These are phyloP conservation scores for Ammospiza maritima DNA, from an alignment of 2,797 vertebrate species.

Conservation along the genomic window DNA sequence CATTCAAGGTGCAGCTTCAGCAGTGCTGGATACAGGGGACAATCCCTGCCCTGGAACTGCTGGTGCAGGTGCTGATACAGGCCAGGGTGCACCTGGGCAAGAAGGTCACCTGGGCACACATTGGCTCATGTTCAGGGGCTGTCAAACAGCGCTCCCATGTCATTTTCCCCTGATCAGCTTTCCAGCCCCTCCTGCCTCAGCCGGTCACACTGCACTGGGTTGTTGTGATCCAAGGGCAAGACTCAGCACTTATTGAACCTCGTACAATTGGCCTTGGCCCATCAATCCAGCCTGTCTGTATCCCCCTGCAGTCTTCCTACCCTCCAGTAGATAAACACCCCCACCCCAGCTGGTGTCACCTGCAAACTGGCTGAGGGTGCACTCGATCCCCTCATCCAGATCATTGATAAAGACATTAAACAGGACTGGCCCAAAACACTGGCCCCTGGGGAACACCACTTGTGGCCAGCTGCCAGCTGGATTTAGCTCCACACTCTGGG, in stretches of 20 bases:
- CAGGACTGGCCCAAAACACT: neutral
- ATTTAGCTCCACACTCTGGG: neutral
- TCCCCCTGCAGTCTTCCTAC: neutral
- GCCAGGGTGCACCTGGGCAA: neutral
- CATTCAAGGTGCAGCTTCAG: accelerated
- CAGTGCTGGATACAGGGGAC: accelerated
- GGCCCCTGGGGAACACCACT: neutral
- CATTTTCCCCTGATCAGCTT: neutral
- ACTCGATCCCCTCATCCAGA: neutral
- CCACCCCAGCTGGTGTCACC: neutral
- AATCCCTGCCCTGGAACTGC: neutral
- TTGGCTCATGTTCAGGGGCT: neutral
- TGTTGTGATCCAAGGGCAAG: neutral
- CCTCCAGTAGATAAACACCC: neutral
- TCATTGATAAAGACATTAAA: neutral
- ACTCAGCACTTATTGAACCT: accelerated
- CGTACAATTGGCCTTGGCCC: neutral
- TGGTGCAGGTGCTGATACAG: neutral
- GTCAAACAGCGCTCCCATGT: neutral
- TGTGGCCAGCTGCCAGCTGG: neutral
- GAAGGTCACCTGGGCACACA: neutral
- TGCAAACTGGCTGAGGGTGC: neutral
- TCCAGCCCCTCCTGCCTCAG: neutral
- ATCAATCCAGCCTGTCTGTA: neutral
- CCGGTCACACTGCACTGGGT: accelerated